Evolutionary conservation across 2,113 vertebrate species (phyloP), one percentile per base, ranked within the genome.

Genomic region (Panurus biarmicus): DNA sequence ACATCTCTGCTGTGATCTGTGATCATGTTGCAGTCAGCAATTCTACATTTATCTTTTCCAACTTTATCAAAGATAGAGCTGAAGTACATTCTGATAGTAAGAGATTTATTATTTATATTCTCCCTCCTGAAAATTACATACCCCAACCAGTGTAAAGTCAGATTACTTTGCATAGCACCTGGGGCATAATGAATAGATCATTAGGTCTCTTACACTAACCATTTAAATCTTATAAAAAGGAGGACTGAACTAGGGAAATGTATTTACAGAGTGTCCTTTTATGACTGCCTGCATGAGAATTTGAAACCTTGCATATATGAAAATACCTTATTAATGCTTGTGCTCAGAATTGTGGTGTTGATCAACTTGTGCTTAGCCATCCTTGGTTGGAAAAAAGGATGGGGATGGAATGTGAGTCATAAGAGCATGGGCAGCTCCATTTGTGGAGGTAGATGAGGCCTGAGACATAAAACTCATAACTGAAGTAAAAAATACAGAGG

Each of bases 141-240:
- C 25, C 7, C 6, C 36, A 57, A 60, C 12, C 33, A 57, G 25
- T 0, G 0, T 57, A 19, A 74, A 71, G n/a, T 66, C 61, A 71
- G 57, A 29, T 29, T 66, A 28, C 13, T 57, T 77, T 86, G 50
- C 21, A 4, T 48, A 66, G 42, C 33, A 44, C 33, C 61, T 4
- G 8, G 36, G 25, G 6, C 10, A 14, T 64, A 67, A 58, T 22
- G 65, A 35, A 23, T 47, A 51, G 7, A 40, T 76, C 6, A 23
- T 80, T 60, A 44, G 28, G 6, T 75, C 53, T 65, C 28, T 90
- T 76, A 67, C 4, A n/a, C 8, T 40, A 79, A 20, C 19, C 0
- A 2, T 56, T 89, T 71, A 76, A 56, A 58, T 89, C 8, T 47
- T 60, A 33, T 23, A 38, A 72, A 73, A 44, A 33, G 26, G 25